phyloP scores from a whole-genome alignment of 1,140 invertebrate species.

The Steinernema khuongi region DNA sequence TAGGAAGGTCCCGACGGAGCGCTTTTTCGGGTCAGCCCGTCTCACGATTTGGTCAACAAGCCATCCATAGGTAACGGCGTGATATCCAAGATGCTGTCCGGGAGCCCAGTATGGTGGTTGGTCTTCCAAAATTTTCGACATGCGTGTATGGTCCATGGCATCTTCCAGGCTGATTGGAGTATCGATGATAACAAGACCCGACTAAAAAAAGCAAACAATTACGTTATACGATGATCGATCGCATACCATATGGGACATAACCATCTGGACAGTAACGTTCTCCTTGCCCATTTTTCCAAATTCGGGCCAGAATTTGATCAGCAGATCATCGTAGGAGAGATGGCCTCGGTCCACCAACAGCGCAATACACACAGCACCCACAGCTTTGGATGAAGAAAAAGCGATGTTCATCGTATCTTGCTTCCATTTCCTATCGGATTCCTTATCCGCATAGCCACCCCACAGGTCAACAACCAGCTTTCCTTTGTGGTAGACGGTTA shows the following conservation, averaged over 20 bases:
- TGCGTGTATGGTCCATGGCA: slow-evolving; percentile 20
- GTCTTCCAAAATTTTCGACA: slow-evolving; percentile 30
- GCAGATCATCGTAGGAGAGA: slow-evolving; percentile 57
- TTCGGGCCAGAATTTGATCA: slow-evolving; percentile 60
- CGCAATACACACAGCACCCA: slow-evolving; percentile 55
- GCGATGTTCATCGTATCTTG: slow-evolving; percentile 42
- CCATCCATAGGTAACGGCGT: slow-evolving; percentile 60
- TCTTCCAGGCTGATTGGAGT: slow-evolving; percentile 29
- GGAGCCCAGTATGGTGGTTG: slow-evolving; percentile 23
- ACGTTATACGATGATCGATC: neutral
- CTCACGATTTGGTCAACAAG: slow-evolving; percentile 60
- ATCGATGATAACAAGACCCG: neutral
- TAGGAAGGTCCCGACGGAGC: slow-evolving; percentile 59
- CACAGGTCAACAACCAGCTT: slow-evolving; percentile 58
- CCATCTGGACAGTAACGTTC: slow-evolving; percentile 59
- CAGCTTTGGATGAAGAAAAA: slow-evolving; percentile 51
- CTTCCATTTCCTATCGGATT: slow-evolving; percentile 35
- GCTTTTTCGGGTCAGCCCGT: slow-evolving; percentile 55
- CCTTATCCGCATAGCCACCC: slow-evolving; percentile 60
- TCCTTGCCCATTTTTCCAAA: slow-evolving; percentile 60
- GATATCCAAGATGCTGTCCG: slow-evolving; percentile 57
- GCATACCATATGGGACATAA: slow-evolving; percentile 60
- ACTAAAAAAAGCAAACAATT: neutral
- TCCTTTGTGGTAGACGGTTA: slow-evolving; percentile 54
- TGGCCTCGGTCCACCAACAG: slow-evolving; percentile 57